phyloP scores from a whole-genome alignment of 2,888 invertebrate species.

The Zygothrica quintamaculata region DNA sequence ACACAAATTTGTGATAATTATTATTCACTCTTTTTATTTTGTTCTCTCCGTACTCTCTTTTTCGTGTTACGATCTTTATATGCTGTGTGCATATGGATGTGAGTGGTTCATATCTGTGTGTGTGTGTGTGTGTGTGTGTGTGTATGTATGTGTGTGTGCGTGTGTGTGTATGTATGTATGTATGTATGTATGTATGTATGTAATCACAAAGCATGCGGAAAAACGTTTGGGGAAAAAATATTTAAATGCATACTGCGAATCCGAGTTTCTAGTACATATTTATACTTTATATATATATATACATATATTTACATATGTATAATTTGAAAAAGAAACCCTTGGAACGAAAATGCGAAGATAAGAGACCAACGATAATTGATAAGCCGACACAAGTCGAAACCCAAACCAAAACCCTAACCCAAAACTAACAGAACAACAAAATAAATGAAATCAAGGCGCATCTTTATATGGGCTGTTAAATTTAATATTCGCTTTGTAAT shows the following conservation, averaged over 20 bases:
- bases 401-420: conserved; percentile 3
- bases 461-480: conserved; percentile 31
- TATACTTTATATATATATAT: too few species aligned
- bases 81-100: conserved; percentile 12
- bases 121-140: conserved; percentile 19
- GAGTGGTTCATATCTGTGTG: conserved; percentile 17
- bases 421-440: not conserved
- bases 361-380: conserved; percentile 26
- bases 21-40: conserved; percentile 42
- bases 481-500: conserved; percentile 17
- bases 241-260: conserved; percentile 30
- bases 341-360: conserved; percentile 40
- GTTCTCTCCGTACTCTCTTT: conserved; percentile 20
- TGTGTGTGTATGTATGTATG: conserved; percentile 8
- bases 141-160: conserved; percentile 19
- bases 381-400: conserved; percentile 10
- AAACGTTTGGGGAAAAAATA: conserved; percentile 43
- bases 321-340: conserved; percentile 18
- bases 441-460: conserved; percentile 3
- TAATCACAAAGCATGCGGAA: conserved; percentile 57
- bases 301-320: too few species aligned
- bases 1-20: conserved; percentile 63
- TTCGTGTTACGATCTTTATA: conserved; percentile 34
- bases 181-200: conserved; percentile 20
- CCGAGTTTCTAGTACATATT: too few species aligned